phyloP scores from a whole-genome alignment of 2,113 vertebrate species.

The Rhipidura dahli region DNA sequence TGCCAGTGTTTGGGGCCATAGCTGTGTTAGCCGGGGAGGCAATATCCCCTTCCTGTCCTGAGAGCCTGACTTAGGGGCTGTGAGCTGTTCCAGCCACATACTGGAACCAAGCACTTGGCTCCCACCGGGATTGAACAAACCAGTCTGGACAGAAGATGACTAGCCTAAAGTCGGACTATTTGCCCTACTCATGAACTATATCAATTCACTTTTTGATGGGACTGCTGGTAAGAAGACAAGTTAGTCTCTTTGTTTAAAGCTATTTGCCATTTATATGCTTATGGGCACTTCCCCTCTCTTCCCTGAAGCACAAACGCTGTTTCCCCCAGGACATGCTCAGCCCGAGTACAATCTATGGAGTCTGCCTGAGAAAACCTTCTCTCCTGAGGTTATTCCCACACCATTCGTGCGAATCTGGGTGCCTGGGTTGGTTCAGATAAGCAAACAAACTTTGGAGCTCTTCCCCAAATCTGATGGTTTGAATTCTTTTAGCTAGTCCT shows the following conservation, averaged over 20 bases:
- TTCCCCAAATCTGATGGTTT: constrained; percentile 20
- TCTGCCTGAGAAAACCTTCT: background rate
- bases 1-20: background rate
- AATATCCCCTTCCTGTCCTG: background rate
- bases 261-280: background rate
- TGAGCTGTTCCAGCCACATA: background rate
- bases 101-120: background rate
- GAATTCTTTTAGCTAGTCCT: constrained; percentile 25
- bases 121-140: background rate
- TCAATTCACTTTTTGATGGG: background rate
- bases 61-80: background rate
- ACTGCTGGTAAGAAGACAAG: background rate
- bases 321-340: background rate
- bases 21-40: background rate
- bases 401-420: background rate
- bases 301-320: background rate
- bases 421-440: constrained; percentile 11
- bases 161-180: background rate
- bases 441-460: constrained; percentile 35
- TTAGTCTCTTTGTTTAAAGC: background rate
- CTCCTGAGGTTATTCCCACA: constrained; percentile 1
- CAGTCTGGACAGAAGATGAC: background rate
- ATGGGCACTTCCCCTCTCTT: background rate
- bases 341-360: background rate
- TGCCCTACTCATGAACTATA: background rate